Percentiles rank a stretch among this genome's conserved stretches.
Evolutionary conservation across 1,140 invertebrate species (phyloP).

Genomic region (Brachystomella parvula): DNA sequence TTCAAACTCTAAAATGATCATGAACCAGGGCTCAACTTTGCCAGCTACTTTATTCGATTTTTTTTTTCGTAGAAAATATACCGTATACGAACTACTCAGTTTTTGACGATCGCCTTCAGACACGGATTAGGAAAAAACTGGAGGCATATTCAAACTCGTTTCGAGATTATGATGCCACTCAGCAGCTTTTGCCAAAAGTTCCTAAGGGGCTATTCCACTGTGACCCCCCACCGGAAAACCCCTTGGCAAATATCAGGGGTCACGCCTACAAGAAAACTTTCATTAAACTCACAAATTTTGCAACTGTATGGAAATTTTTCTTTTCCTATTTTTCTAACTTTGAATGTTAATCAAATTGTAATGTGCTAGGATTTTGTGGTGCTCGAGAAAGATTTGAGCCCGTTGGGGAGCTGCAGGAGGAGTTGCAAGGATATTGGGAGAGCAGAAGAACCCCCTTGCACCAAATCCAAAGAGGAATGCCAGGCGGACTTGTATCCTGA

Average conservation of each 20-base stretch:
- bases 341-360: neutral
- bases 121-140: neutral
- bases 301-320: neutral
- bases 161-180: neutral
- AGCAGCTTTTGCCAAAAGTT: neutral
- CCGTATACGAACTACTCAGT: neutral
- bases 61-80: neutral
- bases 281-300: conserved; percentile 21
- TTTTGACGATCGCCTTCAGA: neutral
- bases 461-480: neutral
- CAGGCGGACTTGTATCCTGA: conserved; percentile 12
- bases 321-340: neutral
- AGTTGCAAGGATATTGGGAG: conserved; percentile 13
- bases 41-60: neutral
- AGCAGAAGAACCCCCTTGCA: conserved; percentile 1
- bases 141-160: neutral
- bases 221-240: conserved; percentile 6
- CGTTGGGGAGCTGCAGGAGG: neutral
- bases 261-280: conserved; percentile 11
- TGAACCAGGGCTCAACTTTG: no score
- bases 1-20: no score
- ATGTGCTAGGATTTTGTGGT: conserved; percentile 15
- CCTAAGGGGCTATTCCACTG: conserved; percentile 11
- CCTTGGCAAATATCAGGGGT: neutral
- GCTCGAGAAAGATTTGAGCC: conserved; percentile 6